phyloP scores from a whole-genome alignment of 2,888 invertebrate genomes.

The Scrobipalpa atriplicella region DNA sequence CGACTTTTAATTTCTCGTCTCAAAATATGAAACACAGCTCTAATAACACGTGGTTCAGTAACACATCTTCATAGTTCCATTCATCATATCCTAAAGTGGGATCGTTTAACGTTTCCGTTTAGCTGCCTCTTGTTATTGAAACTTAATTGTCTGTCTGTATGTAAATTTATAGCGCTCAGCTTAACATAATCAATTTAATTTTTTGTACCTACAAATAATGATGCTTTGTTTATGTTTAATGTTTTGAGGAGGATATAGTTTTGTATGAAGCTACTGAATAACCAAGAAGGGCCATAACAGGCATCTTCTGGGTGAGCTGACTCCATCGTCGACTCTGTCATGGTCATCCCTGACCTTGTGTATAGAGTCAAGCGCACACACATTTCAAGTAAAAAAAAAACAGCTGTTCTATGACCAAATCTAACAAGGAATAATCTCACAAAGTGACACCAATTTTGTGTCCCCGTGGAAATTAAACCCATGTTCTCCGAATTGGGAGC shows the following conservation, averaged over 20 bases:
- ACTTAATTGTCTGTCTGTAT: slow-evolving; percentile 41
- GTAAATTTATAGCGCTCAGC: slow-evolving; percentile 26
- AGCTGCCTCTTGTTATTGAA: slow-evolving; percentile 37
- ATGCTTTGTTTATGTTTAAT: slow-evolving; percentile 18
- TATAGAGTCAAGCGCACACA: no score
- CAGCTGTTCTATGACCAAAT: no score
- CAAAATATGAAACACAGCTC: no score
- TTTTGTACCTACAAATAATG: slow-evolving; percentile 22
- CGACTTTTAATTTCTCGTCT: no score
- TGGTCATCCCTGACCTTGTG: no score
- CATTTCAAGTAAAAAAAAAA: no score
- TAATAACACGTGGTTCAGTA: neutral
- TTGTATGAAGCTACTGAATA: neutral
- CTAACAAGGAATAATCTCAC: no score
- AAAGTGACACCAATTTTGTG: no score
- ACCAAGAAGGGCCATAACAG: neutral
- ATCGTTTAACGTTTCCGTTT: slow-evolving; percentile 41
- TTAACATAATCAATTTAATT: slow-evolving; percentile 26
- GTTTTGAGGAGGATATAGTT: slow-evolving; percentile 2
- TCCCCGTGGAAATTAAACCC: no score
- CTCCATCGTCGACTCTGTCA: no score
- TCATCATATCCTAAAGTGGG: slow-evolving; percentile 14
- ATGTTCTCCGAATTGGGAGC: no score
- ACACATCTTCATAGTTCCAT: neutral
- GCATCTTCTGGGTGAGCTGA: no score